Evolutionary conservation across 2,888 invertebrate species (phyloP), one percentile per base, ranked within the genome.

Genomic region (Perithous albicinctus): DNA sequence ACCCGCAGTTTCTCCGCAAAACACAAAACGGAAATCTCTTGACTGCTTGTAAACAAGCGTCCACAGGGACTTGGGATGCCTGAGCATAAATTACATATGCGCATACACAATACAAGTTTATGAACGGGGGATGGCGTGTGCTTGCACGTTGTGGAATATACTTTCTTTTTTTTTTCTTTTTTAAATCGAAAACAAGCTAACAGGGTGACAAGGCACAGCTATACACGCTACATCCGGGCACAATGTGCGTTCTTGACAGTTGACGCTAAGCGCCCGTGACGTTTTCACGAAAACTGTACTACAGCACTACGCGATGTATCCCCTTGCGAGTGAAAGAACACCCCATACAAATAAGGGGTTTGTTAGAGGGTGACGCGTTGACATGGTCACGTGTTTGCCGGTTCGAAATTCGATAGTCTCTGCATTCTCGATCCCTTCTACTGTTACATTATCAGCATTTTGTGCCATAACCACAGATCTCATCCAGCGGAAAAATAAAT

Each of bases 221-320:
- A 51, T 67, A 67, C 35, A 51, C 3, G n/a, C 15, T n/a, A 72
- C 76, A 69, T 73, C 54, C 43, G 67, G 54, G 51, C 54, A 54
- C 32, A 76, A 64, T 64, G 41, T 43, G 63, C 35, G 64, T 43
- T 64, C 41, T 54, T 38, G 80, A 41, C 43, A 5, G 48, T 72
- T 72, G 80, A 66, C 59, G 41, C 29, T 76, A 66, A 76, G 51
- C 66, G 61, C 38, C 64, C 15, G 43, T 63, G 69, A 59, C 66
- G 51, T 66, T 80, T 80, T 76, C 35, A 46, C 78, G 63, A 64
- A 75, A 63, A 67, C 29, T 23, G 23, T 35, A 66, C 15, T 23
- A n/a, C n/a, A n/a, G 46, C 35, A 18, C 32, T 38, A n/a, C 38
- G 8, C n/a, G 38, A 54, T 29, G 75, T 56, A 20, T 46, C 51